Base-by-base conservation (phyloP, 2,888 invertebrate genomes). In the Quadroppia sp. region DNA sequence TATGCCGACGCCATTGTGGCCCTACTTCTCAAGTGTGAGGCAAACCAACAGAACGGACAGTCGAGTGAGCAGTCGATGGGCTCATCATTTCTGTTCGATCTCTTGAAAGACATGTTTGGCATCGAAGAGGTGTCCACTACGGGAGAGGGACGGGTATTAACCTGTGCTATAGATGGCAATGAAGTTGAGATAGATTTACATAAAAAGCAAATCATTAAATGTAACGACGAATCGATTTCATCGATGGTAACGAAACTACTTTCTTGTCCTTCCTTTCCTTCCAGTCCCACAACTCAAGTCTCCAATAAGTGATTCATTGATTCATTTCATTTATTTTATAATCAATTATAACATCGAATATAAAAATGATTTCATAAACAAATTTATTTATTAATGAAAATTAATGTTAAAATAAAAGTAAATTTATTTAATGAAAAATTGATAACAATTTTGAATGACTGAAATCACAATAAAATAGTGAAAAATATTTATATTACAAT, bases 1-100 rank as follows among this genome's bases (percentile, higher is more conserved):
- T 98, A 90, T 83, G 97, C 98, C 36, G 98, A 99, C 85, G 91
- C 97, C 36, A 90, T 95, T 36, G 86, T 96, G 73, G 91, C 92
- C 0, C 93, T 90, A 59, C 86, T 96, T 50, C 85, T 98, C 79
- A 90, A 92, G 40, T 20, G n/a, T 42, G 28, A 45, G 15, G 11
- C 36, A 15, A 23, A 40, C n/a, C 2, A 70, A 32, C 28, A 28
- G 17, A 50, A 70, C 25, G 23, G 23, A n/a, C n/a, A 71, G 28
- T 20, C 25, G 28, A 30, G 7, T 40, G 36, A 59, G 48, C 28
- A 20, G 30, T 36, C 48, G 15, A n/a, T 71, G 17, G 48, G 30
- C 56, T 15, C 71, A 0, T 28, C 48, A 20, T 40, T 71, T 36
- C 7, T 73, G n/a, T 25, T 73, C n/a, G 74, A 73, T 32, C 4